Evolutionary conservation across 2,797 vertebrate genomes (phyloP), one percentile per base, ranked within the genome.

Genomic region (Enteromius afrohamiltoni): DNA sequence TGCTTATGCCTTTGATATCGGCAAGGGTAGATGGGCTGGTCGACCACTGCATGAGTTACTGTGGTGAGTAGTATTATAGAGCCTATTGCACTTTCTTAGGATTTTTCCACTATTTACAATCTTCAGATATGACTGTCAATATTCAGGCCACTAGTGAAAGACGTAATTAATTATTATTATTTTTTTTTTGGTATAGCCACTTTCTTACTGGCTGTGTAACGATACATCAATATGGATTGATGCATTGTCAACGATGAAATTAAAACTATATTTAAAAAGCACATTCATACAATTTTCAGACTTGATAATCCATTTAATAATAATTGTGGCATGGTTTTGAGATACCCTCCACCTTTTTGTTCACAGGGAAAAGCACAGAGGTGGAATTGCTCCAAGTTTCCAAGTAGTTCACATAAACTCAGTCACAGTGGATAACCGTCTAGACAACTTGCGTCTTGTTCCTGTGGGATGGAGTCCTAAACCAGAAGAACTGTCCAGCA

Each of bases 1-100:
- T 88, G 98, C 98, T 0, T 99, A 97, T 0, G 98, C 98, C 1
- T 99, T 99, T 3, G 98, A 99, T 92, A 98, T 99, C n/a, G 97
- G 96, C 71, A 97, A 98, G 87, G 97, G 97, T 34, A 93, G 98
- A 80, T 97, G 97, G 90, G 97, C 97, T 0, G 97, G 97, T 53
- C 94, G 97, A 76, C 97, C 97, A 6, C 91, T 99, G 71, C 98
- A 99, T 0, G 97, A 99, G 91, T 91, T 99, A 84, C 95, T 99
- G 8, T 99, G 98, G 98, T 99, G 80, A 93, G 97, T 51, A 31
- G 13, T 17, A 42, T 23, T 82, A 42, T 11, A 11, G 40, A 58
- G 55, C 29, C 29, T 19, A 19, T 21, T 77, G 77, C 14, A 11
- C 0, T 73, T 34, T 8, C 34, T 13, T 40, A 13, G n/a, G 51